phyloP scores from a whole-genome alignment of 2,888 invertebrate species.

The Agrenia bidenticulata region DNA sequence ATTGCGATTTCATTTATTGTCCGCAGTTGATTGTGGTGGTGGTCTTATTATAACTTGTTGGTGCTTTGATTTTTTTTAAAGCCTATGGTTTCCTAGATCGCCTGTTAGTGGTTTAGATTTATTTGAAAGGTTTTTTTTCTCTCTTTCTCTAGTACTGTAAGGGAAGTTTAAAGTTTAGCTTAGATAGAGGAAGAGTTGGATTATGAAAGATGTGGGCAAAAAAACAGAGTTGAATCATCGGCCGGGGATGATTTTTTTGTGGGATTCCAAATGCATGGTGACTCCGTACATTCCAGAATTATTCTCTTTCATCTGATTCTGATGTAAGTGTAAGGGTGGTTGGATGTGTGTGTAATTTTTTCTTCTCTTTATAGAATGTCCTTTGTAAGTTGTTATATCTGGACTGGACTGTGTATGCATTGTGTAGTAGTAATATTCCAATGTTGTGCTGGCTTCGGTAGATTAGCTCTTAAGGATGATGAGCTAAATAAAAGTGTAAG shows the following conservation, averaged over 20 bases:
- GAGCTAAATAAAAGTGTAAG: no score
- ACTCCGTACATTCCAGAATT: not conserved
- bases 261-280: no score
- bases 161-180: not conserved
- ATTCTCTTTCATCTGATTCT: no score
- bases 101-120: conserved; percentile 3
- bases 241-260: not conserved
- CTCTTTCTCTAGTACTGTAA: not conserved
- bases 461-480: no score
- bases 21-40: not conserved
- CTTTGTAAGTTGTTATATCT: no score
- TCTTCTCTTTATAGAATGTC: no score
- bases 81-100: conserved; percentile 2
- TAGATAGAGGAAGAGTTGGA: not conserved
- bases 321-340: no score
- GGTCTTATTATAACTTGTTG: not conserved
- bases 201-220: not conserved
- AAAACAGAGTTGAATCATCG: conserved; percentile 5
- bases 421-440: no score
- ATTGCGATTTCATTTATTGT: conserved; percentile 9
- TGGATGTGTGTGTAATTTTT: no score
- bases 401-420: no score
- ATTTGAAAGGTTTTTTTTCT: not conserved
- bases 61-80: not conserved
- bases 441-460: no score